Base-by-base conservation (phyloP, 2,888 invertebrate species). In the Oxycera nigricornis region DNA sequence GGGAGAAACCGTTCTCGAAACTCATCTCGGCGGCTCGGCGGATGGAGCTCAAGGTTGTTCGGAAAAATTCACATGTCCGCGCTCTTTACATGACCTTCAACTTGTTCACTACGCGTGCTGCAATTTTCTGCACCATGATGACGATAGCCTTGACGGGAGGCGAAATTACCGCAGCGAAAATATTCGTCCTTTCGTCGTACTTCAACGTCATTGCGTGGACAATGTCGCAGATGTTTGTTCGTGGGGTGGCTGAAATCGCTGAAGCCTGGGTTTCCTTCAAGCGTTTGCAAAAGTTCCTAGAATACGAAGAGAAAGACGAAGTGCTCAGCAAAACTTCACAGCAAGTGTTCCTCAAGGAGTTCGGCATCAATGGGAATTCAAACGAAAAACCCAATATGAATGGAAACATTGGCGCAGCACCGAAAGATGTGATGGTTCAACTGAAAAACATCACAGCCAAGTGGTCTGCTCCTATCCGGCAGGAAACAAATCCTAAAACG, bases 1-100 rank as follows among this genome's bases (percentile, higher is more conserved):
- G 96, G 92, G 96, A 96, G 83, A 91, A 90, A 79, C 92, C 94
- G 0, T 95, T 96, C 81, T 91, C 92, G 61, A 88, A 91, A 78
- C 87, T 94, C 22, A 91, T 96, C 2, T 88, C 89, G 9, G 80
- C 88, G 28, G 91, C 93, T 2, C 86, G 95, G 80, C 88, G 87
- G 87, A 90, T 88, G 80, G 91, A 89, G 79, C 59, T 89, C 67
- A 86, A 85, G 76, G 87, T 91, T 77, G 88, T 92, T 0, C 87
- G 85, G 24, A 89, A 88, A 55, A 89, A 90, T 0, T 90, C 90
- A 0, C 89, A 90, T 76, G 86, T 92, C 11, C 87, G 92, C 74
- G 91, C 90, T 0, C 81, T 91, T 14, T 91, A 91, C 80, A 88
- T 92, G 85, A 91, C 92, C 0, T 92, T 92, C 81, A 91, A 93